Conservation (phyloP, 2,888 invertebrate genomes). For the Sarcophaga carnaria region DNA sequence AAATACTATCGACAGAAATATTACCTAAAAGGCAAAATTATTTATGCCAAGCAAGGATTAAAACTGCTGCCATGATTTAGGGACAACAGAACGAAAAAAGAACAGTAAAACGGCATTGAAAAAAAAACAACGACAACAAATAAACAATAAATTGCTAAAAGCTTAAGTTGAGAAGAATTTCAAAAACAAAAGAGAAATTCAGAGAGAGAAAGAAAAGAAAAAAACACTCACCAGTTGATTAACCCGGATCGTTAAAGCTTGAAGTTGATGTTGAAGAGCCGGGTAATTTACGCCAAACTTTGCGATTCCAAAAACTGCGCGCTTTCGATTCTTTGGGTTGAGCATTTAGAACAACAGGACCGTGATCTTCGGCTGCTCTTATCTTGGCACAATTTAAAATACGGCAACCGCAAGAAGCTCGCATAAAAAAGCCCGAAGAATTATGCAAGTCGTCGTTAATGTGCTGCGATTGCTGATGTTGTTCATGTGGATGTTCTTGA, state of each 20-base stretch:
- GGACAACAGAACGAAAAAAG: background rate
- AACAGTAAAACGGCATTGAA: too few relatives aligned
- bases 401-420: too few relatives aligned
- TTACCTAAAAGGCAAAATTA: constrained; percentile 31
- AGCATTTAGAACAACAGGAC: background rate
- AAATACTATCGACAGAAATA: background rate
- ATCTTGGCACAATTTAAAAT: too few relatives aligned
- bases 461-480: background rate
- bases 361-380: too few relatives aligned
- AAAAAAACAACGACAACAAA: constrained; percentile 7
- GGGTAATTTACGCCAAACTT: constrained; percentile 90
- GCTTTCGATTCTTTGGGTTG: constrained; percentile 79
- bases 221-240: constrained; percentile 83
- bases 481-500: background rate
- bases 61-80: constrained; percentile 57
- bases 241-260: constrained; percentile 87
- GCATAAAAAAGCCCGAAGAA: background rate
- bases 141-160: background rate
- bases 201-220: background rate
- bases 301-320: constrained; percentile 87
- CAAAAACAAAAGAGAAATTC: too few relatives aligned
- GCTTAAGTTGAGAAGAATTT: background rate
- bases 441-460: constrained; percentile 59
- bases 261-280: constrained; percentile 88
- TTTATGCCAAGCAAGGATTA: constrained; percentile 45